Evolutionary conservation across 2,113 vertebrate genomes (phyloP), one percentile per base, ranked within the genome.

Genomic region (Clarias gariepinus): DNA sequence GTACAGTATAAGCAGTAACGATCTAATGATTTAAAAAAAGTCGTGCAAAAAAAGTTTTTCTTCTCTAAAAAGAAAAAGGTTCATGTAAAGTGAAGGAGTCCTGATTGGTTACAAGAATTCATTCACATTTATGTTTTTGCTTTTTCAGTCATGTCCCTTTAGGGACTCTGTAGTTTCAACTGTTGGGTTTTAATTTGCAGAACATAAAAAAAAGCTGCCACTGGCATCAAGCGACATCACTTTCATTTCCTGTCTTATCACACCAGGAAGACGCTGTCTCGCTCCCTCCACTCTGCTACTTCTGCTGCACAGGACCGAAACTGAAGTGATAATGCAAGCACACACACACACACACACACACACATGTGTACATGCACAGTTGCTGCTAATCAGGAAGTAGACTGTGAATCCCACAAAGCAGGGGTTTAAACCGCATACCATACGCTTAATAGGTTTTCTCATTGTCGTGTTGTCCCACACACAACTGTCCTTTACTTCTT

Each of bases 211-310:
- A 69, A 73, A 73, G 33, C 84, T 58, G 76, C 52, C 30, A 15
- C 30, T 69, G 52, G 11, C 76, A 69, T 57, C 60, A 36, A 79
- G n/a, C 76, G 55, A 58, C 63, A 28, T 86, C 47, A 80, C 63
- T 69, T 80, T 86, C 85, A 69, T 53, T 81, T 81, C 85, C 78
- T 86, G 52, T 81, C 85, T 81, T 81, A 68, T 86, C 30, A 80
- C 25, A 71, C 30, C 85, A 86, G 77, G 74, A 86, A 73, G 85
- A 81, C 13, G 64, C 30, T 28, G 63, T 80, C 53, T 60, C 28
- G 12, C 77, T 80, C 28, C 55, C 30, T 60, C 23, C 21, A 10
- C 15, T 18, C 77, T 68, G 71, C 57, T 63, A 28, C 57, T 77
- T 77, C 71, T 77, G 83, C 71, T 77, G 83, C 53, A 60, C 33